phyloP scores from a whole-genome alignment of 2,888 invertebrate genomes.

The Thera britannica region DNA sequence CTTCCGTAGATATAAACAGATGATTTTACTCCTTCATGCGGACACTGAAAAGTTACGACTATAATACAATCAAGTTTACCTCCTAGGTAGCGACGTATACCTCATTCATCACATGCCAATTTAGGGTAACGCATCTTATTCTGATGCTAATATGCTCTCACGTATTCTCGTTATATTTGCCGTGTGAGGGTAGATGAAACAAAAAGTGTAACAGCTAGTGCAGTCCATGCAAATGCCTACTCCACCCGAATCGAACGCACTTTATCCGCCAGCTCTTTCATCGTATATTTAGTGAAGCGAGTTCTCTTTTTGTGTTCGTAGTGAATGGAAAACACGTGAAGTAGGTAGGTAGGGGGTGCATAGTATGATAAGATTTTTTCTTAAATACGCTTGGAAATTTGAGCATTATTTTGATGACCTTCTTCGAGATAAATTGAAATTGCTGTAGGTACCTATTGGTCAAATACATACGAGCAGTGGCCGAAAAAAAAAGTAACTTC shows the following conservation, averaged over 20 bases:
- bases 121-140: conserved; percentile 45
- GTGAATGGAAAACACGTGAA: neutral
- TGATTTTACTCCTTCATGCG: conserved; percentile 15
- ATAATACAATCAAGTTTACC: conserved; percentile 39
- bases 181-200: conserved; percentile 20
- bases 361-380: no score
- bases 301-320: neutral
- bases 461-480: no score
- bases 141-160: conserved; percentile 40
- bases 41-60: conserved; percentile 29
- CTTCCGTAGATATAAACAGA: conserved; percentile 14
- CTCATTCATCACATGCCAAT: conserved; percentile 40
- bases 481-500: no score
- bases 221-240: conserved; percentile 8
- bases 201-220: conserved; percentile 16
- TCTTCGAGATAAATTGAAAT: no score
- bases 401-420: no score
- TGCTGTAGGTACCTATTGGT: no score
- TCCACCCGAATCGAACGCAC: conserved; percentile 5
- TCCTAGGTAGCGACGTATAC: conserved; percentile 31
- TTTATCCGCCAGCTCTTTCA: conserved; percentile 3
- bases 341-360: neutral
- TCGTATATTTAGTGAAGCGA: conserved; percentile 11
- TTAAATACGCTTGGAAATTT: no score
- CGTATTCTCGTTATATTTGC: conserved; percentile 42